Base-by-base conservation (phyloP, 2,888 invertebrate genomes). In the Perizoma affinitatum region DNA sequence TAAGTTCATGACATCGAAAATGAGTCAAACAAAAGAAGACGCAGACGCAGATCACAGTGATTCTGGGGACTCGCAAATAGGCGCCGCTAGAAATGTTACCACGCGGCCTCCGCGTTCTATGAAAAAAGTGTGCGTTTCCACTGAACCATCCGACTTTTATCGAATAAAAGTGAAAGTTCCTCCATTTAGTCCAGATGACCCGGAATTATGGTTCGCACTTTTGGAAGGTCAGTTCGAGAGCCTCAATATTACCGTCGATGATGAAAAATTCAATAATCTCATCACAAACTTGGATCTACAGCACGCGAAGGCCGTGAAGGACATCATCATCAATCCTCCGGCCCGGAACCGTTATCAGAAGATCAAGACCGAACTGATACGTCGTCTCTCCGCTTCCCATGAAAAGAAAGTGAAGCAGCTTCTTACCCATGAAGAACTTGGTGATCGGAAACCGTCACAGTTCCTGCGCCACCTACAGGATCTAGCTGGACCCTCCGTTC, bases 371-470 rank as follows among this genome's bases (percentile, higher is more conserved):
- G 50, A 50, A 22, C 33, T 50, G 11, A 50, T 50, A 6, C 10
- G 22, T 7, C 10, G 50, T 11, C 22, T 50, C 6, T 41, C 41
- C n/a, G 50, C 50, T 11, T 50, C 50, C 7, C 50, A 50, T 7
- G 50, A 50, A 8, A 50, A 41, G 6, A 50, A 50, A 11, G 43
- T 43, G 10, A 43, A 43, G 7, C 43, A 43, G 7, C 11, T 43
- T 11, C 43, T 43, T 10, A 41, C 22, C 8, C 50, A 50, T 22
- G 50, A 50, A n/a, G 50, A 49, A 6, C 38, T 49, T 1, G 49
- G 49, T 5, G 49, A 49, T 10, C n/a, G 38, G 5, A 49, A 38
- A 49, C 49, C 49, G 5, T 49, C 49, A 6, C 49, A 49, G 38
- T 49, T 38, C 11, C 22, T 49, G 6, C n/a, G 49, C 5, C 49